Evolutionary conservation across 2,888 invertebrate species (phyloP).

Genomic region (Pammene fasciana): DNA sequence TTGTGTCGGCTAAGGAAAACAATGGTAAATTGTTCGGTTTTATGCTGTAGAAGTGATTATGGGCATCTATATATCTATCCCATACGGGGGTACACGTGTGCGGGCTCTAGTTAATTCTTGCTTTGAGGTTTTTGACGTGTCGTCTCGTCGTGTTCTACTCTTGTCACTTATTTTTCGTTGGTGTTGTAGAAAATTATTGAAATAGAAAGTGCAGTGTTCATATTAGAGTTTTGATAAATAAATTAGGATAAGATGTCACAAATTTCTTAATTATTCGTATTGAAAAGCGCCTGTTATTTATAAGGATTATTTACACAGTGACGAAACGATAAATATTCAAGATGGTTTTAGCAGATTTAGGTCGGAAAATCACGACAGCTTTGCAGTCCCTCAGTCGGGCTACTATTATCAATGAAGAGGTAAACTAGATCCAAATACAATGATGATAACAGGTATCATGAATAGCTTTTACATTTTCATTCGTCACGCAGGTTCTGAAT

Average conservation of each 20-base stretch:
- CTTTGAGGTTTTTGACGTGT: conserved; percentile 62
- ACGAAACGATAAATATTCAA: conserved; percentile 61
- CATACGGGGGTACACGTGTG: too few species aligned
- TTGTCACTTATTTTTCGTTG: conserved; percentile 52
- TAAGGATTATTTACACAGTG: conserved; percentile 18
- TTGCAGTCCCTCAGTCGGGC: conserved; percentile 98
- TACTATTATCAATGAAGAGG: conserved; percentile 99
- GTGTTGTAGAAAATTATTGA: conserved; percentile 41
- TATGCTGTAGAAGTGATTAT: too few species aligned
- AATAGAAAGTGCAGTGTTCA: conserved; percentile 38
- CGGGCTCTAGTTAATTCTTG: too few species aligned
- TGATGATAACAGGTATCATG: not conserved
- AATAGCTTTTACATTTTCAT: not conserved
- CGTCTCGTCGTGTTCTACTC: conserved; percentile 63
- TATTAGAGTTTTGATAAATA: conserved; percentile 29
- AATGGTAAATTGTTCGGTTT: too few species aligned
- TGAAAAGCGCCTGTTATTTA: conserved; percentile 5
- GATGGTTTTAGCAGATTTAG: conserved; percentile 99
- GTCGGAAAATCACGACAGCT: conserved; percentile 99
- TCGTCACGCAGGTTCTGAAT: conserved; percentile 91
- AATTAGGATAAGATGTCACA: conserved; percentile 52
- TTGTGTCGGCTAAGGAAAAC: too few species aligned
- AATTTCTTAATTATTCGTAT: conserved; percentile 41
- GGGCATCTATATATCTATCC: too few species aligned
- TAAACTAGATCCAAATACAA: conserved; percentile 65